Conservation (phyloP, 2,888 invertebrate genomes). For the Tipula unca region DNA sequence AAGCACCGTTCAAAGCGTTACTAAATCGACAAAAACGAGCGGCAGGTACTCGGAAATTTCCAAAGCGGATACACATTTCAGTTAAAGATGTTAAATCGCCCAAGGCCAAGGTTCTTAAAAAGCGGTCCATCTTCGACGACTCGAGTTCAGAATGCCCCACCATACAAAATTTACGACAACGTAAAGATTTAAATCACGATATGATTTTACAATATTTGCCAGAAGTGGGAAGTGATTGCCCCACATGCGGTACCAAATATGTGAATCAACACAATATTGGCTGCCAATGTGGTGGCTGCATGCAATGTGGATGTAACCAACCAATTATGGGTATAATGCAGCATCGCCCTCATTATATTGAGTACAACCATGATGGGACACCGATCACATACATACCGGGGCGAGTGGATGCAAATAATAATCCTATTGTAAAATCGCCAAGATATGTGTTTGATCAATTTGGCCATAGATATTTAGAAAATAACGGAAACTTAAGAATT, state of each 20-base stretch:
- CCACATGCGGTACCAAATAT: neutral
- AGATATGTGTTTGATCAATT: conserved; percentile 28
- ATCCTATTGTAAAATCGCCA: neutral
- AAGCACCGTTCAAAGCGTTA: neutral
- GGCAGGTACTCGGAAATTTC: neutral
- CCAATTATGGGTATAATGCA: neutral
- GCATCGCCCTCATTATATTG: neutral
- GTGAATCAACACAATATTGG: neutral
- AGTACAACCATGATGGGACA: neutral
- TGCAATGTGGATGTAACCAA: neutral
- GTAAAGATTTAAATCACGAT: neutral
- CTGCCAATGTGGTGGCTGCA: neutral
- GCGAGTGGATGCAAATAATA: neutral
- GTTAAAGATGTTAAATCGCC: neutral
- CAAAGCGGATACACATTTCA: neutral
- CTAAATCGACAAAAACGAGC: neutral
- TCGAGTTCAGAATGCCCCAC: neutral
- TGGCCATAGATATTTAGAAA: conserved; percentile 33
- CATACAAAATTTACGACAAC: neutral
- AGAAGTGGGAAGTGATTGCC: neutral
- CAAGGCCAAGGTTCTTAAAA: neutral
- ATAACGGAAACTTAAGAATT: conserved; percentile 31
- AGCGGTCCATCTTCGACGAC: neutral
- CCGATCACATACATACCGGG: neutral
- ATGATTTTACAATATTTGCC: conserved; percentile 10